These are phyloP conservation scores for Cavia aperea DNA, from an alignment of 2,113 vertebrate species.

Conservation along the genomic window DNA sequence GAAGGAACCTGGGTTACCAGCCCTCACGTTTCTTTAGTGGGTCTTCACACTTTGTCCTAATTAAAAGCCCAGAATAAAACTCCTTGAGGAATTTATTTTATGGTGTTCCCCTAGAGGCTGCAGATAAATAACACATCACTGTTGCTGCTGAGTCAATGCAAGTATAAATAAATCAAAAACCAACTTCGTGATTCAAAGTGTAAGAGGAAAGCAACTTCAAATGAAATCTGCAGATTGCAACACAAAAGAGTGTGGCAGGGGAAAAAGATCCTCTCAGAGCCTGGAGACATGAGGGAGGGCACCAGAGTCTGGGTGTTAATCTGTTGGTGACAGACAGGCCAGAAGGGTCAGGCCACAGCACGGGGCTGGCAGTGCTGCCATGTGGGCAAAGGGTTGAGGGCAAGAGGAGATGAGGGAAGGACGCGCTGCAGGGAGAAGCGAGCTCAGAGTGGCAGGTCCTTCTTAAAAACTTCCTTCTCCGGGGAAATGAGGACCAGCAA, in stretches of 20 bases:
- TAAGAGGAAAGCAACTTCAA: neutral
- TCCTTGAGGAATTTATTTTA: neutral
- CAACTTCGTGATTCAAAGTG: neutral
- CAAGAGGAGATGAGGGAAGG: slow-evolving; percentile 52
- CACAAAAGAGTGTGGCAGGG: neutral
- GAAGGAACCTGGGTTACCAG: neutral
- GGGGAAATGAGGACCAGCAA: neutral
- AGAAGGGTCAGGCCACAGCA: slow-evolving; percentile 9
- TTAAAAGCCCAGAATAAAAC: neutral
- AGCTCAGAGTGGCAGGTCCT: neutral
- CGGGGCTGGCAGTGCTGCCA: neutral
- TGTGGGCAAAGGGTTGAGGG: slow-evolving; percentile 60
- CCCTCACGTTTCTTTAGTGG: neutral
- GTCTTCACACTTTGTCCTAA: neutral
- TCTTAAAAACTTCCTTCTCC: slow-evolving; percentile 14
- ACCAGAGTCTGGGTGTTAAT: neutral
- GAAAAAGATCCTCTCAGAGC: neutral
- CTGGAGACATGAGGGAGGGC: neutral
- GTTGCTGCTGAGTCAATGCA: neutral
- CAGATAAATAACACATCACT: neutral
- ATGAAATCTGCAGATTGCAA: neutral
- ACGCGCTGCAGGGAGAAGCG: neutral
- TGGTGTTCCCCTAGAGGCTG: neutral
- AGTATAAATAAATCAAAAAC: neutral
- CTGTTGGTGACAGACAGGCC: neutral